Evolutionary conservation across 1,140 invertebrate genomes (phyloP), one percentile per base, ranked within the genome.

Genomic region (Drosophila quadrilineata): DNA sequence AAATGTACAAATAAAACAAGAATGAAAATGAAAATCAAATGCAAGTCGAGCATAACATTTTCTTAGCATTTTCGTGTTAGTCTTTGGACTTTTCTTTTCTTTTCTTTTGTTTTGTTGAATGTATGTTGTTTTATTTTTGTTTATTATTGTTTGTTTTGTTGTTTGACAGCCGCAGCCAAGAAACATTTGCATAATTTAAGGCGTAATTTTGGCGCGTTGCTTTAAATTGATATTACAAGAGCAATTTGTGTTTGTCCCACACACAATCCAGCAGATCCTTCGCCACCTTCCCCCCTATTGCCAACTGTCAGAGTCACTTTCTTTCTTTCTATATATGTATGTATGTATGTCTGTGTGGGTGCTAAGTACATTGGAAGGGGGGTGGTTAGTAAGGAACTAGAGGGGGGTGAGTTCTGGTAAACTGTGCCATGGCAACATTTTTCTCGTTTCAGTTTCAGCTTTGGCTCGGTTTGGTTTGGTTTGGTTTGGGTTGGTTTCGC

Each of bases 141-240:
- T 33, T 10, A 8, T 12, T 12, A 10, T 40, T 31, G 26, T 36
- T 22, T 56, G 17, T n/a, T 22, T 29, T 24, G 22, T 17, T 38
- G 48, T 49, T 67, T 48, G 22, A 6, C 19, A 28, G 52, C 33
- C 49, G 28, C 49, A 41, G 24, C 45, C 48, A 54, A 56, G 70
- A 45, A 67, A 53, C 59, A 75, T 75, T 71, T 80, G 52, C 75
- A 80, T 75, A 80, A 68, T 71, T 80, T 68, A 71, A 71, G 68
- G 71, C 75, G 62, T 57, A 60, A 67, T 72, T 72, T 80, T 71
- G 41, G 54, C 64, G 75, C 67, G 71, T 48, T 75, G 68, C 62
- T 64, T 80, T 71, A 80, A 80, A 80, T 73, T 80, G 71, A 71
- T 80, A 80, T 80, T 80, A 71, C 75, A 75, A 68, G 71, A 54